Evolutionary conservation across 2,888 invertebrate genomes (phyloP).

Genomic region (Dolichomitus sp.): DNA sequence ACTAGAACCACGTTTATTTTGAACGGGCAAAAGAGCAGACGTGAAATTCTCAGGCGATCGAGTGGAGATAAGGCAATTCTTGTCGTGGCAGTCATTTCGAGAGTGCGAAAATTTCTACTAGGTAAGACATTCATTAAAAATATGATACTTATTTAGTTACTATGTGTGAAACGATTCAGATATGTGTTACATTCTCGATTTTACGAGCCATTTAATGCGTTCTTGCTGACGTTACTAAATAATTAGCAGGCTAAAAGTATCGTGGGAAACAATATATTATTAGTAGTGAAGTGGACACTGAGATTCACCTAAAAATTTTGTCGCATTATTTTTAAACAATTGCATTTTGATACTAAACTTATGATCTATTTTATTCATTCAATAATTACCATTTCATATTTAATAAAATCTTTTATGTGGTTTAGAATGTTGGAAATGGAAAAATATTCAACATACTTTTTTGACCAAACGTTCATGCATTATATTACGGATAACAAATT

Average conservation of each 20-base stretch:
- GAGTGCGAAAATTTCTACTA: conserved; percentile 34
- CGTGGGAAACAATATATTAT: too few species aligned
- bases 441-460: too few species aligned
- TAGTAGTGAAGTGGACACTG: background rate
- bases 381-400: background rate
- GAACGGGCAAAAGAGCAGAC: conserved; percentile 15
- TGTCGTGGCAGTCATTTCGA: background rate
- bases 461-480: too few species aligned
- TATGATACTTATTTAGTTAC: conserved; percentile 10
- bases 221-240: conserved; percentile 6
- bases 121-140: conserved; percentile 36
- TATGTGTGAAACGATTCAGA: conserved; percentile 16
- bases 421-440: background rate
- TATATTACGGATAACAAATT: too few species aligned
- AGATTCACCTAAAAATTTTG: background rate
- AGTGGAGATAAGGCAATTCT: conserved; percentile 19
- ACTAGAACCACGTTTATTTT: background rate
- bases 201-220: conserved; percentile 11
- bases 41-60: conserved; percentile 40
- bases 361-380: background rate
- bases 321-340: background rate
- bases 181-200: conserved; percentile 25
- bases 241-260: background rate
- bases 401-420: background rate
- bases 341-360: background rate